Percentiles rank a stretch among this genome's conserved stretches.
These are phyloP conservation scores for Labrus mixtus DNA, from an alignment of 2,113 vertebrate species.

Conservation along the genomic window DNA sequence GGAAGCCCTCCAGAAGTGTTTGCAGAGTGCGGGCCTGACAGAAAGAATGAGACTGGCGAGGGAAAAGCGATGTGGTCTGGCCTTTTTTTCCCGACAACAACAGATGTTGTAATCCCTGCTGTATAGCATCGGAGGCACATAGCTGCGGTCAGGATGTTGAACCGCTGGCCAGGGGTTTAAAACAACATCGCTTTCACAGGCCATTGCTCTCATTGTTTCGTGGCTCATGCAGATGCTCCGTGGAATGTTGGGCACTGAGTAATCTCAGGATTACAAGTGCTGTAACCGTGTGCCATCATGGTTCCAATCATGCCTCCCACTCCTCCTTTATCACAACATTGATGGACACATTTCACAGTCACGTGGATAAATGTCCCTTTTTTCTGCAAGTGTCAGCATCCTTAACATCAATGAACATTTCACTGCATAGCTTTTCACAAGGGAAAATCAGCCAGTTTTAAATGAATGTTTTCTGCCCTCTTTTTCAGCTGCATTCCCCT, in stretches of 20 bases:
- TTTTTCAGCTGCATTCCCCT: slow-evolving; percentile 15
- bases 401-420: not conserved
- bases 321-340: slow-evolving; percentile 19
- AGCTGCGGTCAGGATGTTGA: slow-evolving; percentile 45
- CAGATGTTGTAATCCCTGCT: slow-evolving; percentile 73
- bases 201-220: slow-evolving; percentile 67
- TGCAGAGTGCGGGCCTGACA: slow-evolving; percentile 40
- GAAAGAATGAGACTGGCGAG: slow-evolving; percentile 43
- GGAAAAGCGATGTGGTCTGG: slow-evolving; percentile 50
- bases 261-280: slow-evolving; percentile 65
- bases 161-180: slow-evolving; percentile 64
- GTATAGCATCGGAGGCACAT: slow-evolving; percentile 51
- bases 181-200: slow-evolving; percentile 67
- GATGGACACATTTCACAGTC: not conserved
- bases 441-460: slow-evolving; percentile 19
- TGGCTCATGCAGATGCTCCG: slow-evolving; percentile 58
- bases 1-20: slow-evolving; percentile 43
- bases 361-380: not conserved
- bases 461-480: slow-evolving; percentile 13
- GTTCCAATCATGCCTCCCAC: slow-evolving; percentile 30
- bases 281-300: slow-evolving; percentile 35
- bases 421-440: not conserved
- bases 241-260: slow-evolving; percentile 40
- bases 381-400: not conserved
- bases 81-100: slow-evolving; percentile 49